Conservation (phyloP, 2,113 vertebrate species). For the Candoia aspera region DNA sequence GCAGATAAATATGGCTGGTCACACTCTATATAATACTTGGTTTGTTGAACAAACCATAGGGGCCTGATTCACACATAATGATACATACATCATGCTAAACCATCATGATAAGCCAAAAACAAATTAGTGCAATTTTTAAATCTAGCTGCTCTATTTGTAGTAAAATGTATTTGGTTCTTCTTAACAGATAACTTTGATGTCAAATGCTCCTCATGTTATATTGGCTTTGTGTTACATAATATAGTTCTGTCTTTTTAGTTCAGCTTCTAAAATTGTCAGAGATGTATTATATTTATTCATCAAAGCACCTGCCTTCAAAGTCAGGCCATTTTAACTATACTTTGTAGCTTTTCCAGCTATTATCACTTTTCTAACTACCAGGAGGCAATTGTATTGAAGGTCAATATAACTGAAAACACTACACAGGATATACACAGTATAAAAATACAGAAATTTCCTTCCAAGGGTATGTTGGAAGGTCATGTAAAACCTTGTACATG, state of each 20-base stretch:
- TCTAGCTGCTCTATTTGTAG: not conserved
- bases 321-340: not conserved
- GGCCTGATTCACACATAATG: too few species aligned
- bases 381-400: not conserved
- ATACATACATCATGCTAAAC: too few species aligned
- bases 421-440: not conserved
- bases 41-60: too few species aligned
- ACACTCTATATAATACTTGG: too few species aligned
- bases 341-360: not conserved
- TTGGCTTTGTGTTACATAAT: constrained; percentile 6
- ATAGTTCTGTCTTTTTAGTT: not conserved
- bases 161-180: not conserved
- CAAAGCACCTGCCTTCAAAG: not conserved
- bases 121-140: too few species aligned
- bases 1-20: not conserved
- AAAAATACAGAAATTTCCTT: not conserved
- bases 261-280: constrained; percentile 15
- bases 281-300: not conserved
- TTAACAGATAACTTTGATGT: constrained; percentile 2
- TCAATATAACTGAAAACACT: not conserved
- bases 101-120: too few species aligned
- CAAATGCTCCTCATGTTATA: not conserved
- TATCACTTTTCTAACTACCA: not conserved
- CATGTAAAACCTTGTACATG: not conserved
- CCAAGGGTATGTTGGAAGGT: not conserved